phyloP scores from a whole-genome alignment of 2,797 vertebrate genomes.

The Trachurus trachurus region DNA sequence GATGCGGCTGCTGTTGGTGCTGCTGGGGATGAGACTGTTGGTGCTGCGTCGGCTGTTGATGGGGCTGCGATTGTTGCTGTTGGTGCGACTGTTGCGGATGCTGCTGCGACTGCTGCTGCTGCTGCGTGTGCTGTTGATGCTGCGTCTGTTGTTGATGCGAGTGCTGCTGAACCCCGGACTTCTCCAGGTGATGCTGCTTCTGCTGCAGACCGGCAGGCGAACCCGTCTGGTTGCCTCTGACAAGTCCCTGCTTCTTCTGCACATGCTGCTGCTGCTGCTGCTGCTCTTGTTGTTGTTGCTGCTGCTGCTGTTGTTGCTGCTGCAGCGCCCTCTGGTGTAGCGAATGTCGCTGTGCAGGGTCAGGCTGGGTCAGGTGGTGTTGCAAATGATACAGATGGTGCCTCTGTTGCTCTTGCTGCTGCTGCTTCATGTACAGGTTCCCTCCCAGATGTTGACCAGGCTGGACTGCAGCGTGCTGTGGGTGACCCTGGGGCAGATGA shows the following conservation, averaged over 20 bases:
- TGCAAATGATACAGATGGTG: constrained; percentile 97
- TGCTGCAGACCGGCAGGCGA: constrained; percentile 92
- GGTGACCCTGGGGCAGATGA: constrained; percentile 88
- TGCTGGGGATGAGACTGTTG: constrained; percentile 89
- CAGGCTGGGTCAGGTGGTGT: constrained; percentile 91
- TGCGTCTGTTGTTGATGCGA: constrained; percentile 88
- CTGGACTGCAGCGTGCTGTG: constrained; percentile 89
- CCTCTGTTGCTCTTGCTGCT: constrained; percentile 90
- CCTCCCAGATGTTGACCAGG: constrained; percentile 89
- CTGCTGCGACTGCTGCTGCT: constrained; percentile 76
- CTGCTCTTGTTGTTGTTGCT: constrained; percentile 50
- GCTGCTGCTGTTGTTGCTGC: constrained; percentile 87
- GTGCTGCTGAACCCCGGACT: constrained; percentile 89
- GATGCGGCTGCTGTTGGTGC: constrained; percentile 89
- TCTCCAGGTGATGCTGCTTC: constrained; percentile 94
- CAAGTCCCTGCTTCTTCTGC: constrained; percentile 94
- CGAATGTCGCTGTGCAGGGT: constrained; percentile 89
- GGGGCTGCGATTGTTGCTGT: constrained; percentile 86
- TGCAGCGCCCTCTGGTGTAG: constrained; percentile 94
- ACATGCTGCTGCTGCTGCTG: constrained; percentile 89
- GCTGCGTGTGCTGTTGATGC: constrained; percentile 62
- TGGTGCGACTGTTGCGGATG: constrained; percentile 87
- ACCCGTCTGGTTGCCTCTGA: constrained; percentile 88
- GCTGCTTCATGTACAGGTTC: constrained; percentile 93
- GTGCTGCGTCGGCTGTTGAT: constrained; percentile 85